phyloP scores from a whole-genome alignment of 2,797 vertebrate genomes.

The Chlorospingus flavigularis region DNA sequence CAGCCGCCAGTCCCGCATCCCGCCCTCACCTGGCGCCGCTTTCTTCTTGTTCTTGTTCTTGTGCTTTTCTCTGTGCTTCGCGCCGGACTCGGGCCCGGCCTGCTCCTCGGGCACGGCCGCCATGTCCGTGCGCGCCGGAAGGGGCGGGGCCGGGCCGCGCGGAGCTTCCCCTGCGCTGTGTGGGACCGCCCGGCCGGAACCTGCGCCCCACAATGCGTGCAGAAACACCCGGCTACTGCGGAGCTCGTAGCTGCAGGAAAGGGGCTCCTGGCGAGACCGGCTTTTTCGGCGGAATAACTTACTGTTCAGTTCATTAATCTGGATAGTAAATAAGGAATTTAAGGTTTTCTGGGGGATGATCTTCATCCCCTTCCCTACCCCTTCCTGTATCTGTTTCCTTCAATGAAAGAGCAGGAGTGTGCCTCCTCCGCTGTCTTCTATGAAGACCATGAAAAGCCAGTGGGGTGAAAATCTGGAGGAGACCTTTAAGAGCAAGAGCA shows the following conservation, averaged over 20 bases:
- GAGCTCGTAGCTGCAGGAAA: background rate
- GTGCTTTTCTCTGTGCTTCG: background rate
- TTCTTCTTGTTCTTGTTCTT: background rate
- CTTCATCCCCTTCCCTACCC: background rate
- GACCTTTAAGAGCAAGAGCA: background rate
- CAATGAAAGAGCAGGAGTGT: background rate
- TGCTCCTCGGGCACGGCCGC: background rate
- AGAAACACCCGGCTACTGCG: rapidly evolving
- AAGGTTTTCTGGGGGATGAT: background rate
- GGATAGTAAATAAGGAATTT: background rate
- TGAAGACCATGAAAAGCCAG: background rate
- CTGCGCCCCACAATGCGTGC: rapidly evolving
- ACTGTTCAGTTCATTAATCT: background rate
- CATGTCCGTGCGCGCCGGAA: background rate
- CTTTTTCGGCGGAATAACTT: background rate
- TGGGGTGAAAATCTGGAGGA: background rate
- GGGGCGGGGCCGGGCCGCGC: background rate
- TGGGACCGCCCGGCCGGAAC: rapidly evolving
- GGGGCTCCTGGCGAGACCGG: background rate
- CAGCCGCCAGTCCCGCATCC: too few relatives aligned
- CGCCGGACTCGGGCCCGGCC: background rate
- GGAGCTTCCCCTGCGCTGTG: rapidly evolving
- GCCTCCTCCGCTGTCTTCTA: background rate
- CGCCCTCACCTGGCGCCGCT: background rate
- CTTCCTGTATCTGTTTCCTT: background rate